Evolutionary conservation across 2,797 vertebrate species (phyloP).

Genomic region (Sphenodon punctatus): DNA sequence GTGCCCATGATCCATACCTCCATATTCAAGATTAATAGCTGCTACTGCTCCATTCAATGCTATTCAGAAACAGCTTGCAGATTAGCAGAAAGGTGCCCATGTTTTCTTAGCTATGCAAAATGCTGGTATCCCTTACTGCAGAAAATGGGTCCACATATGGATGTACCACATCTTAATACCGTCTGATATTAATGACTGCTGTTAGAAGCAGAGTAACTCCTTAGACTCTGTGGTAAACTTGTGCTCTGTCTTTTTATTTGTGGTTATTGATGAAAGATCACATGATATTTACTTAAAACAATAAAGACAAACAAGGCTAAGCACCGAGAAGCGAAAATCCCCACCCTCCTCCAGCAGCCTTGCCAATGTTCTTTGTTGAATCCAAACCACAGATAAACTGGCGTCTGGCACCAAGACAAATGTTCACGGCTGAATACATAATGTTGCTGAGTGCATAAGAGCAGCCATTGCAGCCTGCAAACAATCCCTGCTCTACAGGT

Average conservation of each 20-base stretch:
- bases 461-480: neutral
- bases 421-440: neutral
- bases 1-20: rapidly evolving
- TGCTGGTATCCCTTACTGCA: neutral
- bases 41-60: neutral
- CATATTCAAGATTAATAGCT: neutral
- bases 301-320: neutral
- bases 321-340: neutral
- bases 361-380: neutral
- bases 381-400: neutral
- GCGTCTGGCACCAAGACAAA: neutral
- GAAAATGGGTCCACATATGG: neutral
- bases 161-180: neutral
- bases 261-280: neutral
- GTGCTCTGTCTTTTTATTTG: neutral
- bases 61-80: neutral
- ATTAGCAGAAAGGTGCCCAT: neutral
- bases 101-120: neutral
- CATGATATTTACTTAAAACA: neutral
- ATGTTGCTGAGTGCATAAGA: neutral
- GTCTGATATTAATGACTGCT: neutral
- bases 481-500: neutral
- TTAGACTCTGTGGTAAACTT: neutral
- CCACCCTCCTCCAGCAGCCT: neutral
- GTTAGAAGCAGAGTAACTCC: rapidly evolving